Base-by-base conservation (phyloP, 2,888 invertebrate genomes). In the Melipona beecheii region DNA sequence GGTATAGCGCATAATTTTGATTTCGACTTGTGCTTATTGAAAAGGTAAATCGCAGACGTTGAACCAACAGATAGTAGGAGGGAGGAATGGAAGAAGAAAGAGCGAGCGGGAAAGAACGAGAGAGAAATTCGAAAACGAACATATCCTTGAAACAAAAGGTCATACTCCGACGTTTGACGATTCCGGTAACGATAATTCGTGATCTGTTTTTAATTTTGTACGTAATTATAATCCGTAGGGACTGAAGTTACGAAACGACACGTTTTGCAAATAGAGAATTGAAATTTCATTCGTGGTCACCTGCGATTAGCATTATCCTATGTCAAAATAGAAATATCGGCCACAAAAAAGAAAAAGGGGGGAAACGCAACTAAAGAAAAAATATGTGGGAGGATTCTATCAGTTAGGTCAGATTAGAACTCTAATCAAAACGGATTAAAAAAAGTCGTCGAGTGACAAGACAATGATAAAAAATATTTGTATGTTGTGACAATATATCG, bases 1-100 rank as follows among this genome's bases (percentile, higher is more conserved):
- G 64, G 65, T 68, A 75, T 70, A 58, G 56, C 75, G 75, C 64
- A 24, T 56, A 52, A 78, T 82, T 83, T 84, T 66, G 36, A 83
- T 71, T 77, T 74, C 75, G 68, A 62, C 27, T 52, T 24, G 49
- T n/a, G 80, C 52, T 24, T n/a, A 31, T 43, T n/a, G 9, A 64
- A 58, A 52, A 70, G 60, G 49, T 56, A 56, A 78, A 64, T 64
- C 52, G 36, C 50, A 52, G 36, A n/a, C 60, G 36, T 64, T 64
- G 49, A n/a, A 64, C 43, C 24, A n/a, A 70, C 19, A 24, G 17
- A 13, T 9, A 0, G 19, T n/a, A 64, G 4, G n/a, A 27, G 4
- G 4, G n/a, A 36, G 11, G 9, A 31, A 49, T 4, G 19, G 52
- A 24, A 24, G 50, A 72, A 5, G 27, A 52, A n/a, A 19, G n/a